Base-by-base conservation (phyloP, 2,113 vertebrate genomes). In the Percina caprodes region DNA sequence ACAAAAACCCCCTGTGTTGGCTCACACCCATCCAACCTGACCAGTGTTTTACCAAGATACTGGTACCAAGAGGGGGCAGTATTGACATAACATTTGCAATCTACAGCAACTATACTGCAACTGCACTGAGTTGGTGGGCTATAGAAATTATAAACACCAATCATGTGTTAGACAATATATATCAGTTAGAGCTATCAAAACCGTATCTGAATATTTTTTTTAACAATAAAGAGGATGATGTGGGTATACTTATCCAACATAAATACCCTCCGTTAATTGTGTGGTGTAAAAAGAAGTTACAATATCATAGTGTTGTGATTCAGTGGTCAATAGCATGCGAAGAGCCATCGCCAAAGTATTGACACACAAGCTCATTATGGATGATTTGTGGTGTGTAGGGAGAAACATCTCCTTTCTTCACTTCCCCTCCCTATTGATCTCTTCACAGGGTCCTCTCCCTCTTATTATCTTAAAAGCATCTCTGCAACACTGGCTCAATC, bases 391-490 rank as follows among this genome's bases (percentile, higher is more conserved):
- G 89, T 91, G 90, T 88, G 89, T 70, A 63, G 75, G 79, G 77
- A 92, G 90, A 93, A 92, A 91, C 84, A 88, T 85, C 80, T 87
- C 83, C 87, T 93, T 92, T 94, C 89, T 88, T 89, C 88, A 85
- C 92, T 89, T 92, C 88, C 90, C 76, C 77, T 86, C 51, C 46
- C 10, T 91, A 94, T 94, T 89, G 92, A 94, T 94, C 90, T 84
- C 71, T 75, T 92, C 85, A 86, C 91, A 90, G 89, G 89, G 78
- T 90, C 88, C 81, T 89, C 87, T 89, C 69, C 80, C 74, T 83
- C 91, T 91, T 93, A 94, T 93, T 94, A 94, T 93, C 92, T 94
- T 92, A 94, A 94, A 94, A 94, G 92, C 91, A 91, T 93, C 85
- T 89, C 89, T 85, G 87, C 92, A 93, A 90, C 93, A 92, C 88